Evolutionary conservation across 2,888 invertebrate genomes (phyloP), one percentile per base, ranked within the genome.

Genomic region (Kryphioiulus occultus): DNA sequence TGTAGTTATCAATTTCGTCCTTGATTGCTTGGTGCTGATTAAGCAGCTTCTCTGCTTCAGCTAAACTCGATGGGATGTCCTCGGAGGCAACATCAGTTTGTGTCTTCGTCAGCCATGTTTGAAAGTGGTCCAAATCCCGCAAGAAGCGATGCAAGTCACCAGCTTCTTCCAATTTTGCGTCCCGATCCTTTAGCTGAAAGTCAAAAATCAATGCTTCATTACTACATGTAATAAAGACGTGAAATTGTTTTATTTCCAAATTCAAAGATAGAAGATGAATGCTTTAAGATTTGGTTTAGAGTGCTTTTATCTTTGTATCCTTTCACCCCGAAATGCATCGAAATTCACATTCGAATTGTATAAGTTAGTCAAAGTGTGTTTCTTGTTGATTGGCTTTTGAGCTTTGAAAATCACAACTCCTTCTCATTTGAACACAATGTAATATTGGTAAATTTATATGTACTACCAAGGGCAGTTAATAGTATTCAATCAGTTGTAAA

Each of bases 1-100:
- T 98, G 93, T 99, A 99, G 91, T 99, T 99, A 92, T 99, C 99
- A 91, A 99, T 99, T 93, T 99, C 99, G 92, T 99, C 99, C 91
- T 97, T 96, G 92, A 99, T 98, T 90, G 97, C 97, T 93, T 98
- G 98, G 93, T 99, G 99, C 92, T 99, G 98, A 85, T 97, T 97
- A 85, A 99, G 93, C 26, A 99, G 94, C 91, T 98, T 97, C 92
- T 99, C 99, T 17, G 99, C 99, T 92, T 99, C 99, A 10, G 98
- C 95, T 91, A 99, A 93, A 89, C 96, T 96, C 19, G 96, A 95
- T 22, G 98, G 98, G 53, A 96, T 97, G 91, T 99, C 99, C 93
- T 99, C 98, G 4, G 97, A 98, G 85, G 99, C 98, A 88, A 99
- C 98, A 91, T 99, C 98, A n/a, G 98, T 99, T 93, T 99, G 99